Conservation (phyloP, 2,113 vertebrate species). For the Prolemur simus region DNA sequence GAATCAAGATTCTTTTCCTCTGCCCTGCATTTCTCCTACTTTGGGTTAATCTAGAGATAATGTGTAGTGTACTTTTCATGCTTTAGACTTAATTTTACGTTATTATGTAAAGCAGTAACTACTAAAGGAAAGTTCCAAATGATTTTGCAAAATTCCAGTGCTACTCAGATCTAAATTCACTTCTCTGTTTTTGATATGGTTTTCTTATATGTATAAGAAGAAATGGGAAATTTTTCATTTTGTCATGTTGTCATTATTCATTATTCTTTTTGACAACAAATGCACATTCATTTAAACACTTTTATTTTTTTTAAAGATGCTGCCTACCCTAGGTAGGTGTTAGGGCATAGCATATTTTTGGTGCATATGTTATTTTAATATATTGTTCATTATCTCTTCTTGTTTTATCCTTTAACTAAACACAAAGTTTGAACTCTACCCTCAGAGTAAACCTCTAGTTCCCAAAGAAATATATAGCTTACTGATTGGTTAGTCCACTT, state of each 20-base stretch:
- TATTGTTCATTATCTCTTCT: neutral
- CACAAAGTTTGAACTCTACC: slow-evolving; percentile 35
- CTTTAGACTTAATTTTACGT: slow-evolving; percentile 37
- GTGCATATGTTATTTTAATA: neutral
- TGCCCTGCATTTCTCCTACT: slow-evolving; percentile 40
- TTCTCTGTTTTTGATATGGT: neutral
- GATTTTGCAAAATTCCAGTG: neutral
- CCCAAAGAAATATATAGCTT: neutral
- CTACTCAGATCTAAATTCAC: neutral
- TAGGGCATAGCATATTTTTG: neutral
- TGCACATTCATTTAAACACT: neutral
- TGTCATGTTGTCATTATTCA: neutral
- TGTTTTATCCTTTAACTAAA: slow-evolving; percentile 29
- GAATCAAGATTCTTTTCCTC: slow-evolving; percentile 32
- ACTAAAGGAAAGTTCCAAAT: neutral
- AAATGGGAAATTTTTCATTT: neutral
- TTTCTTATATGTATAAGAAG: neutral
- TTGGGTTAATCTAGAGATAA: slow-evolving; percentile 49
- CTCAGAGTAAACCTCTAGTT: slow-evolving; percentile 41
- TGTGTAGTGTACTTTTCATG: slow-evolving; percentile 29
- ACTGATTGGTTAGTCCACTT: neutral
- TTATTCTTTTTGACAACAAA: neutral
- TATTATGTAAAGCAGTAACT: slow-evolving; percentile 29
- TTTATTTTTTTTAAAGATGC: neutral
- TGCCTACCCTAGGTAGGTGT: neutral